These are phyloP conservation scores for Gymnoscelis rufifasciata DNA, from an alignment of 2,888 invertebrate genomes.

Conservation along the genomic window DNA sequence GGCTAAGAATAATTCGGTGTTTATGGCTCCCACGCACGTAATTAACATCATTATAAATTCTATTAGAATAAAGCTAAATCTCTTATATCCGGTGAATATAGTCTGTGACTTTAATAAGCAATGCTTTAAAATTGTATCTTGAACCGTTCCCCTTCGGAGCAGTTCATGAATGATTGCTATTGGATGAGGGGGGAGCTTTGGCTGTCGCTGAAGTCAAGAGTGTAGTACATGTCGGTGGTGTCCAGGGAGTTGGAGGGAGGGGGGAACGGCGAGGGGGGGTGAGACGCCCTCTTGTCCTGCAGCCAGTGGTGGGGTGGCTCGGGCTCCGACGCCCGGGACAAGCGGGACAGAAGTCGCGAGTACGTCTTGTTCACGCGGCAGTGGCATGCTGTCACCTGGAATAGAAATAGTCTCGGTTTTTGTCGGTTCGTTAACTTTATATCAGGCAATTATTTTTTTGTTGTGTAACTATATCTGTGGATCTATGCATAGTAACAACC, in stretches of 20 bases:
- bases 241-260: constrained; percentile 76
- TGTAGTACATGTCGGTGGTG: constrained; percentile 87
- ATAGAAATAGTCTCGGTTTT: constrained; percentile 17
- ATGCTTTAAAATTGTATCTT: constrained; percentile 67
- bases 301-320: constrained; percentile 78
- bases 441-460: background rate
- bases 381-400: constrained; percentile 86
- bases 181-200: constrained; percentile 87
- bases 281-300: constrained; percentile 73
- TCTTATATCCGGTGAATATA: constrained; percentile 35
- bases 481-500: background rate
- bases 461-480: no score
- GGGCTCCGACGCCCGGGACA: constrained; percentile 59
- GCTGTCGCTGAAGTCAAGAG: constrained; percentile 87
- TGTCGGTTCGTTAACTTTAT: background rate
- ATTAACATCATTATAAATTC: constrained; percentile 34
- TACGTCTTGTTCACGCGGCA: constrained; percentile 89
- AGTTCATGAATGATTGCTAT: constrained; percentile 77
- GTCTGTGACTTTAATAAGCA: no score
- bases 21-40: constrained; percentile 39
- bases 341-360: constrained; percentile 80
- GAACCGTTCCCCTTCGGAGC: constrained; percentile 74
- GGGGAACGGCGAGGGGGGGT: constrained; percentile 39
- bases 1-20: constrained; percentile 35
- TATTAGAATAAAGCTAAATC: constrained; percentile 28